Percentiles rank a stretch among this genome's conserved stretches.
These are phyloP conservation scores for Ictalurus furcatus DNA, from an alignment of 2,113 vertebrate species.

Conservation along the genomic window DNA sequence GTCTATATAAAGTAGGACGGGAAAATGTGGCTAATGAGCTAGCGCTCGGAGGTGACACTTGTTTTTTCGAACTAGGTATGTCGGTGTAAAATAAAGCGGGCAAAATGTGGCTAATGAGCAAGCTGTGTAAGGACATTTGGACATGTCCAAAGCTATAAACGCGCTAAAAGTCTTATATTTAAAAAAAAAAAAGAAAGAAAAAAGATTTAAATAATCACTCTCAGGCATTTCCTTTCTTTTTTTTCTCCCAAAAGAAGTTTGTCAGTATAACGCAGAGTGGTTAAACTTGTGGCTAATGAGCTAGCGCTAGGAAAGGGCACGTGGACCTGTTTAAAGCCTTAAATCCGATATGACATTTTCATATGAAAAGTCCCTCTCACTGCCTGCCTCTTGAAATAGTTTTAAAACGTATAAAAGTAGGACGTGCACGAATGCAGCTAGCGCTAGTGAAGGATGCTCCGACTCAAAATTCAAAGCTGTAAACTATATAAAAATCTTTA, in stretches of 20 bases:
- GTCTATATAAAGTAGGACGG: neutral
- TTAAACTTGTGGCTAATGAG: conserved; percentile 24
- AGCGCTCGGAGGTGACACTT: neutral
- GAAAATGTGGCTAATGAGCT: neutral
- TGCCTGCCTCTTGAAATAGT: neutral
- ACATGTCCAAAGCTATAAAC: neutral
- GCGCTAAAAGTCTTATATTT: neutral
- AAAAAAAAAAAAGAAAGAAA: too few species aligned
- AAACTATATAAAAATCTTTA: neutral
- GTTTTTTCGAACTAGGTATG: neutral
- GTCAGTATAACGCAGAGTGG: neutral
- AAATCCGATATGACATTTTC: neutral
- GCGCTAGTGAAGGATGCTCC: neutral
- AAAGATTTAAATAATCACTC: conserved; percentile 1
- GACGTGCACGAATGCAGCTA: neutral
- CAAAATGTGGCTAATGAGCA: neutral
- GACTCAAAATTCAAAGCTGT: neutral
- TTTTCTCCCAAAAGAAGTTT: conserved; percentile 20
- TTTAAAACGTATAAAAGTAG: neutral
- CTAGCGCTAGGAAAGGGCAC: conserved; percentile 2
- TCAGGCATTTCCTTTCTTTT: neutral
- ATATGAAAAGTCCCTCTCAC: neutral
- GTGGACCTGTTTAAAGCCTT: neutral
- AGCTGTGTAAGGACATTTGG: neutral
- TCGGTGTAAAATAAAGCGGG: neutral